Evolutionary conservation across 2,888 invertebrate species (phyloP).

Genomic region (Leucophenga montana): DNA sequence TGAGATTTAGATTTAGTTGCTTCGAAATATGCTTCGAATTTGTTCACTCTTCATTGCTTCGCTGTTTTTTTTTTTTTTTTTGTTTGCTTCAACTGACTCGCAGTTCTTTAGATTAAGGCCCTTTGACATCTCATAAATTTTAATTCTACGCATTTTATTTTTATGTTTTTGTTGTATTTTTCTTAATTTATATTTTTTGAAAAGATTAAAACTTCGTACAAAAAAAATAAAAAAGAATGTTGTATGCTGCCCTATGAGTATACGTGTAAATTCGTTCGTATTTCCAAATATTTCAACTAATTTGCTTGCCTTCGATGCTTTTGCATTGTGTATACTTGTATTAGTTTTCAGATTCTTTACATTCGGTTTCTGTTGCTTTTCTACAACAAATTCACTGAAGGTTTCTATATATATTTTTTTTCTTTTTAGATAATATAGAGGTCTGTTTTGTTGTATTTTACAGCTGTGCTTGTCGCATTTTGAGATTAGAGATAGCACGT

Average conservation of each 20-base stretch:
- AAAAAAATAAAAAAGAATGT: neutral
- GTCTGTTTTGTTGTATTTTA: no score
- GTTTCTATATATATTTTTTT: no score
- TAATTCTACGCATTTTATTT: slow-evolving; percentile 46
- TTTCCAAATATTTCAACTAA: no score
- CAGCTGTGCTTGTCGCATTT: no score
- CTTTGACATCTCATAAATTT: slow-evolving; percentile 68
- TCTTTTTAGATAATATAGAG: no score
- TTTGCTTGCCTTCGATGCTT: no score
- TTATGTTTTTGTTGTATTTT: neutral
- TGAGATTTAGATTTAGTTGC: slow-evolving; percentile 33
- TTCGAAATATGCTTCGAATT: slow-evolving; percentile 27
- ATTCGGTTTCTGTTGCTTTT: no score
- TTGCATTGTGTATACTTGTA: no score
- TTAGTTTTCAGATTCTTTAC: no score
- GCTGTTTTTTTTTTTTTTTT: slow-evolving; percentile 29
- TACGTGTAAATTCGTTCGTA: no score
- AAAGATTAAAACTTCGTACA: neutral
- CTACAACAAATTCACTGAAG: no score
- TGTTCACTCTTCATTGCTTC: neutral
- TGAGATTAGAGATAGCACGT: no score
- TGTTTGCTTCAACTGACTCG: slow-evolving; percentile 15
- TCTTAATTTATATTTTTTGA: neutral
- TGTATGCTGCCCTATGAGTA: neutral
- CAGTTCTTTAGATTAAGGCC: slow-evolving; percentile 55